Conservation (phyloP, 2,113 vertebrate species). For the Passer domesticus region DNA sequence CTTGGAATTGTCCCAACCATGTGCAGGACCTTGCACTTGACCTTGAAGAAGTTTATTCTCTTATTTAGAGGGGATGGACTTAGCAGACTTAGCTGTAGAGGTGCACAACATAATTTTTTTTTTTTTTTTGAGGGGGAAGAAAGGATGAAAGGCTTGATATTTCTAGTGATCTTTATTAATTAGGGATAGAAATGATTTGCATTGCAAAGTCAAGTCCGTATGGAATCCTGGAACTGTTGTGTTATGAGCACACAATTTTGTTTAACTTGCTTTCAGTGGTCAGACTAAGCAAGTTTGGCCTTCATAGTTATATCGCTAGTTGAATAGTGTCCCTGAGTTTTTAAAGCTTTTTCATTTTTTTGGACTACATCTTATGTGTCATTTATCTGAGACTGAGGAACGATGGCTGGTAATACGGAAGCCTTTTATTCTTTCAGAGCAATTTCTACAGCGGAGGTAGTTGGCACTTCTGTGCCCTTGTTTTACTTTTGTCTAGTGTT, state of each 20-base stretch:
- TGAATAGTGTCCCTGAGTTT: neutral
- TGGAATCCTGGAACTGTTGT: neutral
- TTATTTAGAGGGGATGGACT: neutral
- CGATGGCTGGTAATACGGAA: neutral
- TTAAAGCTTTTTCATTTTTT: neutral
- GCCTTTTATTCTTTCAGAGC: neutral
- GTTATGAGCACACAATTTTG: neutral
- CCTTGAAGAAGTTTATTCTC: neutral
- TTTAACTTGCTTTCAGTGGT: neutral
- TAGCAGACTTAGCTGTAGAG: neutral
- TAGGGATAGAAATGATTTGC: neutral
- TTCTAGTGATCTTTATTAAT: neutral
- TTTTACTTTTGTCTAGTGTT: neutral
- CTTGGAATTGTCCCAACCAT: neutral
- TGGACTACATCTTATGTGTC: neutral
- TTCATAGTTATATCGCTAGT: neutral
- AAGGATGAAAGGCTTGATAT: neutral
- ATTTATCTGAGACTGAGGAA: neutral
- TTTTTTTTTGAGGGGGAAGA: rapidly evolving
- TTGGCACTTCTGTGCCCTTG: neutral
- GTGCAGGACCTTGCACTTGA: neutral
- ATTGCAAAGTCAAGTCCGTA: neutral
- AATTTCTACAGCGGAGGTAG: neutral
- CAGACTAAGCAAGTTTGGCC: neutral
- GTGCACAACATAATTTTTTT: neutral